Percentiles rank a stretch among this genome's conserved stretches.
These are phyloP conservation scores for Solea solea DNA, from an alignment of 2,113 vertebrate species.

Conservation along the genomic window DNA sequence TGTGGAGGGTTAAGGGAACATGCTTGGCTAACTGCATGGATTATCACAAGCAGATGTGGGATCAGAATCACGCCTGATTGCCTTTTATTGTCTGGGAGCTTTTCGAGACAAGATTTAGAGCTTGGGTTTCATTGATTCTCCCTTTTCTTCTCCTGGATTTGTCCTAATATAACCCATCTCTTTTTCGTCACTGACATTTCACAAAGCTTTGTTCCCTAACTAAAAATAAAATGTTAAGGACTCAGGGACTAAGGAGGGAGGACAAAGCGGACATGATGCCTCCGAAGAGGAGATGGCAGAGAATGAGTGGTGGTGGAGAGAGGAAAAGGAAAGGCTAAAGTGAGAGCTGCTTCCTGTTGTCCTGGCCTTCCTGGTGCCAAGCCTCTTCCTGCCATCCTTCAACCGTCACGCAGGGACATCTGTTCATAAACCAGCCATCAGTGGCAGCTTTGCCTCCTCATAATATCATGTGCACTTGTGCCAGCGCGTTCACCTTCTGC, in stretches of 20 bases:
- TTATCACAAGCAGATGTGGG: slow-evolving; percentile 74
- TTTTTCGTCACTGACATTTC: not conserved
- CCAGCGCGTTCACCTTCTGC: no score
- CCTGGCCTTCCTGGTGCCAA: slow-evolving; percentile 33
- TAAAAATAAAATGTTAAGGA: not conserved
- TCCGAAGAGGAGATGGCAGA: not conserved
- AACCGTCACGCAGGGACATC: slow-evolving; percentile 3
- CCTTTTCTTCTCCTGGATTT: slow-evolving; percentile 6
- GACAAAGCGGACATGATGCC: not conserved
- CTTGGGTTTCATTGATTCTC: slow-evolving; percentile 15
- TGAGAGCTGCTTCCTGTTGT: slow-evolving; percentile 28
- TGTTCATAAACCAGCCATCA: slow-evolving; percentile 22
- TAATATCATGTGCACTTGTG: not conserved
- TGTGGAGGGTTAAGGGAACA: slow-evolving; percentile 25
- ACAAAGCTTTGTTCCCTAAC: not conserved
- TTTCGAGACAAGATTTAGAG: slow-evolving; percentile 49
- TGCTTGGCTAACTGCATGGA: slow-evolving; percentile 53
- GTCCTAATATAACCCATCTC: not conserved
- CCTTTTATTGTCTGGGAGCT: slow-evolving; percentile 54
- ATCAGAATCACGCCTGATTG: slow-evolving; percentile 66
- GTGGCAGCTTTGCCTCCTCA: slow-evolving; percentile 1
- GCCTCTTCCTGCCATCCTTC: slow-evolving; percentile 48
- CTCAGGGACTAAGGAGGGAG: not conserved
- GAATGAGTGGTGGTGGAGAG: not conserved
- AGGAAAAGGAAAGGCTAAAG: slow-evolving; percentile 1